phyloP scores from a whole-genome alignment of 1,140 invertebrate species.

The Drosophila rufa region DNA sequence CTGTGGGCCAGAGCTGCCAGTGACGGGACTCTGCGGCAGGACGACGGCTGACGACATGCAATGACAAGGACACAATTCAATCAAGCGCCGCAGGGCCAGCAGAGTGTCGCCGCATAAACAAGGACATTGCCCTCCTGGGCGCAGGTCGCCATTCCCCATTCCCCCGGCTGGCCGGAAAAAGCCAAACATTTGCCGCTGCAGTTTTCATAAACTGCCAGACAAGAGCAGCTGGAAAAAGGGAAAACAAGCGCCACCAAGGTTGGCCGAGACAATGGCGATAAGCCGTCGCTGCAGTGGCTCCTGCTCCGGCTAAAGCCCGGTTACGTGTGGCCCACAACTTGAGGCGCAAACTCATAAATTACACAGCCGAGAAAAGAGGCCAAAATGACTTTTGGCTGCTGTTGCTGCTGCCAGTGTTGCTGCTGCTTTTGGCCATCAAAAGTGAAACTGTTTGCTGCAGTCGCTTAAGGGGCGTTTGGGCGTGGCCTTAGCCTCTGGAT shows the following conservation, averaged over 20 bases:
- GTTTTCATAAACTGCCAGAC: slow-evolving; percentile 77
- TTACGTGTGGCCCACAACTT: slow-evolving; percentile 71
- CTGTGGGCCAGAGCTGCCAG: background rate
- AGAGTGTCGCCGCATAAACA: slow-evolving; percentile 75
- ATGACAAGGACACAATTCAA: slow-evolving; percentile 80
- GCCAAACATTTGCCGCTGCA: slow-evolving; percentile 71
- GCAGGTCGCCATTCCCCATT: background rate
- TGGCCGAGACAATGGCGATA: slow-evolving; percentile 74
- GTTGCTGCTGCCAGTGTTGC: slow-evolving; percentile 22
- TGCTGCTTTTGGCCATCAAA: slow-evolving; percentile 51
- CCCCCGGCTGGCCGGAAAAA: slow-evolving; percentile 3
- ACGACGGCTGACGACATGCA: slow-evolving; percentile 49
- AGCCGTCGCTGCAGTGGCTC: slow-evolving; percentile 57
- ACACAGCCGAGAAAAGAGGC: slow-evolving; percentile 40
- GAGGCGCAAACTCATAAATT: slow-evolving; percentile 82
- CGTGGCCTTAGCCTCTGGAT: slow-evolving; percentile 41
- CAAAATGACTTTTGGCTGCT: slow-evolving; percentile 76
- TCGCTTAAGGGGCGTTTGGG: slow-evolving; percentile 64
- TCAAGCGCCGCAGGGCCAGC: slow-evolving; percentile 62
- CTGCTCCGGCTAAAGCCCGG: slow-evolving; percentile 10
- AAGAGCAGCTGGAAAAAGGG: slow-evolving; percentile 21
- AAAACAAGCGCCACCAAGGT: slow-evolving; percentile 32
- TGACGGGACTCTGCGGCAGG: background rate
- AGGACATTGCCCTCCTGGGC: slow-evolving; percentile 80
- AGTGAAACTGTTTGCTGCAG: slow-evolving; percentile 79